A percentile compares a stretch with the other conserved stretches of the same genome.
These are phyloP conservation scores for Coracias cyanogaster DNA, from an alignment of 2,797 vertebrate genomes.

Conservation along the genomic window DNA sequence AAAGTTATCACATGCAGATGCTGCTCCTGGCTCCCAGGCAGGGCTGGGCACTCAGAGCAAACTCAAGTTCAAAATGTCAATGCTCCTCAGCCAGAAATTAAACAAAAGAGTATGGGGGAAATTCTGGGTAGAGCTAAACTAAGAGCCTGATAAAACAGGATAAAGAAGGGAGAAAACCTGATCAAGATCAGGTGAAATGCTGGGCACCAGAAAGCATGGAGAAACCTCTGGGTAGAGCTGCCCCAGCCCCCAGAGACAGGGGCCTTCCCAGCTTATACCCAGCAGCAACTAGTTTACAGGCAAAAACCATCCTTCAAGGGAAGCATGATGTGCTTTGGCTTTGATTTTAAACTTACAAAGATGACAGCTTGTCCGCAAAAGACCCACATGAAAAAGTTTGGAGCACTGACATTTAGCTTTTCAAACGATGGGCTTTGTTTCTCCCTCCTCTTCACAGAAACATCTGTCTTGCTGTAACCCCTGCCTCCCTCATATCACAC, in stretches of 20 bases:
- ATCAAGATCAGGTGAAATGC: background rate
- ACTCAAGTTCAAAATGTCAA: background rate
- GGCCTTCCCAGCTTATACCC: rapidly evolving
- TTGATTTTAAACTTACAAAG: background rate
- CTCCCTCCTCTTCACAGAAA: background rate
- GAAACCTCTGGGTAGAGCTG: background rate
- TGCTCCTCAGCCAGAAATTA: background rate
- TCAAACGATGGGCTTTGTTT: background rate
- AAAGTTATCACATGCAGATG: background rate
- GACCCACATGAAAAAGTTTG: background rate
- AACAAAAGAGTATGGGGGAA: background rate
- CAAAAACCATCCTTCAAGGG: background rate
- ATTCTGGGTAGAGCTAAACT: background rate
- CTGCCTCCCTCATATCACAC: background rate
- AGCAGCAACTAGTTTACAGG: background rate
- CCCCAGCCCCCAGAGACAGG: background rate
- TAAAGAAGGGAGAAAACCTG: background rate
- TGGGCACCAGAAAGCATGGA: background rate
- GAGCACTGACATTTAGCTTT: background rate
- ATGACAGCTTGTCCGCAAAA: background rate
- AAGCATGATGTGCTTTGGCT: background rate
- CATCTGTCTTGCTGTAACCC: background rate
- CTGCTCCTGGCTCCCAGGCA: background rate
- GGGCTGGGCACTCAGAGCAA: background rate
- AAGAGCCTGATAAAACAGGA: rapidly evolving